Percentiles rank a stretch among this genome's conserved stretches.
phyloP scores from a whole-genome alignment of 1,140 invertebrate genomes.

The Trachymyrmex septentrionalis region DNA sequence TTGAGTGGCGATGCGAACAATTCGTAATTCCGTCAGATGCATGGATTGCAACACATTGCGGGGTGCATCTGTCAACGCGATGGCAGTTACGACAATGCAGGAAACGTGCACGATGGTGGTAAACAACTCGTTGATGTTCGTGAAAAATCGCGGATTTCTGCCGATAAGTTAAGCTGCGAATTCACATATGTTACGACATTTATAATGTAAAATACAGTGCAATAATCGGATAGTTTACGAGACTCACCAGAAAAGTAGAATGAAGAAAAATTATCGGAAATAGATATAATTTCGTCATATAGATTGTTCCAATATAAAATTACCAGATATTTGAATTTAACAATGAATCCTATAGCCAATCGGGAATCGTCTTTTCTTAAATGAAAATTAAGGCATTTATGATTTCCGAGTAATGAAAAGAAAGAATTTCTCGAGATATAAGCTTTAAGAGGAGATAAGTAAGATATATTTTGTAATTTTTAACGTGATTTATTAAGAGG shows the following conservation, averaged over 20 bases:
- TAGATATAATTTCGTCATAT: neutral
- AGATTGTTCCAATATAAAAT: neutral
- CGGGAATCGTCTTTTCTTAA: neutral
- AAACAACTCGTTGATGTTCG: conserved; percentile 35
- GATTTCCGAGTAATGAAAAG: neutral
- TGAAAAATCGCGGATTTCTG: conserved; percentile 59
- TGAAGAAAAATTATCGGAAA: neutral
- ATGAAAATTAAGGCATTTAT: neutral
- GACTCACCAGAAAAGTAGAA: neutral
- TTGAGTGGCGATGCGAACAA: neutral
- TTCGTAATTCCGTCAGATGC: conserved; percentile 44
- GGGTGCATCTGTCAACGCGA: conserved; percentile 16
- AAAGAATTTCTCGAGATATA: neutral
- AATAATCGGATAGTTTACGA: neutral
- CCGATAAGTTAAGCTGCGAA: conserved; percentile 17
- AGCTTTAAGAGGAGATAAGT: neutral
- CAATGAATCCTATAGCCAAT: neutral
- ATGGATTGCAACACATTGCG: conserved; percentile 56
- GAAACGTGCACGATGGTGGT: conserved; percentile 17
- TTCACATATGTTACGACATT: conserved; percentile 14
- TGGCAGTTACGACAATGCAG: conserved; percentile 60
- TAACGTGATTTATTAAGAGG: neutral
- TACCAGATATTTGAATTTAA: neutral
- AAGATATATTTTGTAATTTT: too few relatives aligned
- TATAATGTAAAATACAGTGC: neutral